These are phyloP conservation scores for Prietella phreatophila DNA, from an alignment of 2,113 vertebrate species.

Conservation along the genomic window DNA sequence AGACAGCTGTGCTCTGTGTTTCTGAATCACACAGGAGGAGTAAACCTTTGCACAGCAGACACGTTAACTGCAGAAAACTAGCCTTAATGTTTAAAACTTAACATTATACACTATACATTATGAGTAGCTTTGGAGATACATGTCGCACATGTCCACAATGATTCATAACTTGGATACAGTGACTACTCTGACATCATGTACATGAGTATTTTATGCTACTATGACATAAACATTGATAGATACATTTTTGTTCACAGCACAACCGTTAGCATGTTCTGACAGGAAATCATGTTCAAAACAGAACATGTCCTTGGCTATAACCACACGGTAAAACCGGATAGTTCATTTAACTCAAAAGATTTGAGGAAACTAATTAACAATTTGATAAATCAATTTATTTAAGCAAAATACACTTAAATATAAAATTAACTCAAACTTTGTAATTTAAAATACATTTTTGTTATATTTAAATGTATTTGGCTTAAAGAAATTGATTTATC, in stretches of 20 bases:
- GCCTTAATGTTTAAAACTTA: neutral
- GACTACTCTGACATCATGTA: neutral
- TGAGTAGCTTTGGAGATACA: neutral
- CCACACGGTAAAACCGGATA: no score
- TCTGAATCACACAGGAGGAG: neutral
- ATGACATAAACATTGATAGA: neutral
- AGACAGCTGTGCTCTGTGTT: slow-evolving; percentile 9
- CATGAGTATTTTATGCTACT: neutral
- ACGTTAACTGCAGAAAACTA: neutral
- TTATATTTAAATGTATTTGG: no score
- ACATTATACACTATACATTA: neutral
- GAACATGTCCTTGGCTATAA: neutral
- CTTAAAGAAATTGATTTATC: no score
- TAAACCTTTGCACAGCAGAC: neutral
- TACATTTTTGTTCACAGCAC: neutral
- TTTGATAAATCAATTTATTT: no score
- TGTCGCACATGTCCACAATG: neutral
- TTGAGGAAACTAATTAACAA: no score
- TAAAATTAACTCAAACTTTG: no score
- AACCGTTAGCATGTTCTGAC: neutral
- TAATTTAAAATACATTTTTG: no score
- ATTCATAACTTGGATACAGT: slow-evolving; percentile 9
- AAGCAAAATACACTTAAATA: no score
- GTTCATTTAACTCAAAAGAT: no score
- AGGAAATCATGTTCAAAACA: neutral